Conservation (phyloP, 2,797 vertebrate genomes). For the Mormyrus hasselquistii region DNA sequence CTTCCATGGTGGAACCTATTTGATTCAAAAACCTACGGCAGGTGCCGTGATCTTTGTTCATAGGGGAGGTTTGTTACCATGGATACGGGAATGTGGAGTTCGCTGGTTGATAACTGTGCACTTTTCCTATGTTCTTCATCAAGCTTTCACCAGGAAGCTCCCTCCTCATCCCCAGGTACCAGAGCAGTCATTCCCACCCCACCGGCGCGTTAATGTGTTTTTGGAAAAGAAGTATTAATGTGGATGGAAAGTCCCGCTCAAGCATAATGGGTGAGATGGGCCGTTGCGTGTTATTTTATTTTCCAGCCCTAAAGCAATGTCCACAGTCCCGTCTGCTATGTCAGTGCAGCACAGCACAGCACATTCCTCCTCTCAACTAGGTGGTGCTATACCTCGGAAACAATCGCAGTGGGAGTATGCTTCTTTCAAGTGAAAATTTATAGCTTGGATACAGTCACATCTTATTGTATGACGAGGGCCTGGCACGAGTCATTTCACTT, state of each 20-base stretch:
- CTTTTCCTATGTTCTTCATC: background rate
- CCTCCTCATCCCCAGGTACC: background rate
- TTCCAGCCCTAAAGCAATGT: background rate
- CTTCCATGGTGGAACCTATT: background rate
- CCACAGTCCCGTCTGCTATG: background rate
- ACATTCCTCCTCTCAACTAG: background rate
- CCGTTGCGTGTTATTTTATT: background rate
- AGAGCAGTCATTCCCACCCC: background rate
- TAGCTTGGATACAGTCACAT: background rate
- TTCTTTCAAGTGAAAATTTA: background rate
- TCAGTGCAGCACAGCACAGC: background rate
- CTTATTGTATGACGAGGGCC: background rate
- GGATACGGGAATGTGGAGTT: background rate
- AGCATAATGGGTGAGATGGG: background rate
- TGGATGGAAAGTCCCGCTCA: background rate
- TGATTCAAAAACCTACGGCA: background rate
- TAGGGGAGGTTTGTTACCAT: background rate
- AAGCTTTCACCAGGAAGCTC: background rate
- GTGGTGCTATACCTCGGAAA: background rate
- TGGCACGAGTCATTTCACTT: background rate
- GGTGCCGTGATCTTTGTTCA: background rate
- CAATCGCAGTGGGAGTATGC: background rate
- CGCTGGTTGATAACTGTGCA: background rate
- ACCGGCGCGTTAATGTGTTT: background rate
- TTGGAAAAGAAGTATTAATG: conserved; percentile 13